These are phyloP conservation scores for Aricia agestis DNA, from an alignment of 1,140 invertebrate species.

Conservation along the genomic window DNA sequence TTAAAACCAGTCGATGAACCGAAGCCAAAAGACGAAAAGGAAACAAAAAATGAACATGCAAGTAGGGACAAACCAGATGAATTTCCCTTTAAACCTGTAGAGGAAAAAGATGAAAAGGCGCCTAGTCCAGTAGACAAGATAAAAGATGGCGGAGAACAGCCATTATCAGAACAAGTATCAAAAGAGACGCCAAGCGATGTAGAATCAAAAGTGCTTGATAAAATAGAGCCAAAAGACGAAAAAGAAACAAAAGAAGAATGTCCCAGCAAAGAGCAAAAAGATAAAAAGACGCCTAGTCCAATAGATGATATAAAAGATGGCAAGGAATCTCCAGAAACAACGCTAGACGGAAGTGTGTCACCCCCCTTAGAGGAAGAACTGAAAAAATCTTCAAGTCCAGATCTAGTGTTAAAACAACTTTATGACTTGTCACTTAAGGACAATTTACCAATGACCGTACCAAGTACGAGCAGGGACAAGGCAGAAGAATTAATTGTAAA, in stretches of 20 bases:
- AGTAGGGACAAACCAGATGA: neutral
- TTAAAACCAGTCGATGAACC: too few species aligned
- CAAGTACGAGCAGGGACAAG: neutral
- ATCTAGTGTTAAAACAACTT: too few species aligned
- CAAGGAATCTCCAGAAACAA: conserved; percentile 11
- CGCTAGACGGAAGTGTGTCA: neutral
- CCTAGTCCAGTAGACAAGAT: conserved; percentile 10
- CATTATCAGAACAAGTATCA: conserved; percentile 6
- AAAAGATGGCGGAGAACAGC: neutral
- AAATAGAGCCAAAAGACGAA: neutral
- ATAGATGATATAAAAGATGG: conserved; percentile 23
- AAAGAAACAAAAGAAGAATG: conserved; percentile 13
- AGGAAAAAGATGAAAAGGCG: conserved; percentile 12
- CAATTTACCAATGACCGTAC: neutral
- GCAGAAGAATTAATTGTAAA: neutral
- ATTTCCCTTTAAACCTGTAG: neutral
- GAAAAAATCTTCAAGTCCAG: neutral
- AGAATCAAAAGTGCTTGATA: neutral
- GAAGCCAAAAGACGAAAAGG: too few species aligned
- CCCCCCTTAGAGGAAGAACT: neutral
- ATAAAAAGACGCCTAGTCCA: conserved; percentile 3
- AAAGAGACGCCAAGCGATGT: conserved; percentile 21
- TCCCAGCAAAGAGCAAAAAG: conserved; percentile 18
- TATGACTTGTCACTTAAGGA: neutral
- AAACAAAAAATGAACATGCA: too few species aligned